Evolutionary conservation across 2,113 vertebrate species (phyloP), one percentile per base, ranked within the genome.

Genomic region (Pollimyrus isidori): DNA sequence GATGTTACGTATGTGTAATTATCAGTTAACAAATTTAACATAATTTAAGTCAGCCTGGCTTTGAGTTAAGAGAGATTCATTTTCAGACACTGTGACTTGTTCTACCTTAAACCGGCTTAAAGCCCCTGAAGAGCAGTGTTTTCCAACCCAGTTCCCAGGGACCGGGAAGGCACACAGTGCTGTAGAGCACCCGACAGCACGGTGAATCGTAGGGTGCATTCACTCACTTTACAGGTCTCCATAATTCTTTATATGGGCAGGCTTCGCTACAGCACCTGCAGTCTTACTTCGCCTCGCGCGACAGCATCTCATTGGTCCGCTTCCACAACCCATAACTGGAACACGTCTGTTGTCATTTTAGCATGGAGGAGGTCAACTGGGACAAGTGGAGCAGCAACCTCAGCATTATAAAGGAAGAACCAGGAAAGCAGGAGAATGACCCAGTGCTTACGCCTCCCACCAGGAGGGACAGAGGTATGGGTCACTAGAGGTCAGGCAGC

Each of bases 351-450:
- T 92, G 92, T 92, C 62, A 86, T 93, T 92, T 90, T 93, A 99
- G 98, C 94, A 97, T 99, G 90, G 98, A 99, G 50, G 98, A 99
- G 92, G 97, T 98, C 91, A 99, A 99, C 95, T 99, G 98, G 98
- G 98, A 96, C 94, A 98, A 96, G 0, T 99, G 98, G 98, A 99
- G 98, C 94, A 97, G 93, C 65, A 97, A 98, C n/a, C 93, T 99
- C 93, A 93, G 96, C 83, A 98, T 97, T 94, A 98, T 99, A 94
- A 97, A 97, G 0, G 98, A 99, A 94, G 98, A 99, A 80, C 98
- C 98, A 0, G 98, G 98, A 1, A 95, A 90, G 91, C 94, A 90
- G 0, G 95, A 97, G 15, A 0, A 1, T 3, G 13, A 0, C 46
- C 42, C 26, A 39, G 80, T 21, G 35, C 0, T 39, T 1, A 9